Evolutionary conservation across 2,797 vertebrate species (phyloP).

Genomic region (Xenentodon cancila): DNA sequence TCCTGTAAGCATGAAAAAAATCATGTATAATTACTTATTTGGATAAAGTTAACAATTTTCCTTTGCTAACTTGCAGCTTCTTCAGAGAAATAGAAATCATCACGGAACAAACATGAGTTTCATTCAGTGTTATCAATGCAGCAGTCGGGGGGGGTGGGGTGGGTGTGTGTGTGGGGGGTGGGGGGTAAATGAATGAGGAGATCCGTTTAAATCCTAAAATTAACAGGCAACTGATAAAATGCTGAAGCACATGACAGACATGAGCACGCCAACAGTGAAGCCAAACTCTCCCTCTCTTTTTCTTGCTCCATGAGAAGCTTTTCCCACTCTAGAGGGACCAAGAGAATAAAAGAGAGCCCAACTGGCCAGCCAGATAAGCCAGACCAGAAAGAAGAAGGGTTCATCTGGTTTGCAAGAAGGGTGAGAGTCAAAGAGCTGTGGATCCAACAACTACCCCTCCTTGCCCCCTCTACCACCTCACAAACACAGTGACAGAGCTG

Average conservation of each 20-base stretch:
- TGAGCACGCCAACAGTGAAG: slow-evolving; percentile 48
- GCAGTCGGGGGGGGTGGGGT: slow-evolving; percentile 21
- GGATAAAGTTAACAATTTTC: not conserved
- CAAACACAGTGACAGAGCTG: slow-evolving; percentile 32
- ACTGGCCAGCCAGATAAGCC: slow-evolving; percentile 78
- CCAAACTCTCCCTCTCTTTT: slow-evolving; percentile 44
- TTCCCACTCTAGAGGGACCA: slow-evolving; percentile 70
- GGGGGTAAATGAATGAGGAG: slow-evolving; percentile 46
- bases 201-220: slow-evolving; percentile 75
- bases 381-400: slow-evolving; percentile 53
- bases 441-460: slow-evolving; percentile 33
- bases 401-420: slow-evolving; percentile 69
- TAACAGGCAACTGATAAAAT: slow-evolving; percentile 73
- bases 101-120: slow-evolving; percentile 27
- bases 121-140: slow-evolving; percentile 38
- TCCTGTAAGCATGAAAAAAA: not conserved
- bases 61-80: not conserved
- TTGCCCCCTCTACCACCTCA: slow-evolving; percentile 11
- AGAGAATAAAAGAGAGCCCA: slow-evolving; percentile 76
- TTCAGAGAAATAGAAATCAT: slow-evolving; percentile 22
- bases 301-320: slow-evolving; percentile 59
- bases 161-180: slow-evolving; percentile 18
- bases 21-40: not conserved
- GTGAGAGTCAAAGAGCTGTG: slow-evolving; percentile 54
- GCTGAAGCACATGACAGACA: slow-evolving; percentile 60